phyloP scores from a whole-genome alignment of 2,113 vertebrate genomes.

The Xyliphius kryptos region DNA sequence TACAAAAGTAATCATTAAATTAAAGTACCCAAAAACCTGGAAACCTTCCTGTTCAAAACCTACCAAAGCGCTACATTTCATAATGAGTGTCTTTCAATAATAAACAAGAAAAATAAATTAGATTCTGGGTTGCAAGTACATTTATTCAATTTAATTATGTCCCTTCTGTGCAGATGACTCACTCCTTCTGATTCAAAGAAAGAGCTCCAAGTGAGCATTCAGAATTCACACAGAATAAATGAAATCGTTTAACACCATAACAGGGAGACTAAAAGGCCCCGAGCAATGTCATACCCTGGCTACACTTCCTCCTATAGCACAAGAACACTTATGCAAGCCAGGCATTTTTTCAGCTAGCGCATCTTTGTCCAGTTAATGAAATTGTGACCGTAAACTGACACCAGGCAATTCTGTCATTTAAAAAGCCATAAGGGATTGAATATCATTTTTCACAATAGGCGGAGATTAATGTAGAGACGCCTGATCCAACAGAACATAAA shows the following conservation, averaged over 20 bases:
- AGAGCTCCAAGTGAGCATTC: conserved; percentile 61
- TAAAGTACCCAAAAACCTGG: conserved; percentile 61
- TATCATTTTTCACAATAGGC: no score
- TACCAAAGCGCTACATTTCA: conserved; percentile 69
- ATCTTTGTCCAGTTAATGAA: conserved; percentile 24
- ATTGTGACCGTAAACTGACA: conserved; percentile 27
- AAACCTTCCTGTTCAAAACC: conserved; percentile 69
- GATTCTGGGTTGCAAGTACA: conserved; percentile 63
- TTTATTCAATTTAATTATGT: conserved; percentile 48
- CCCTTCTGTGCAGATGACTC: conserved; percentile 66
- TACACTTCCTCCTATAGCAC: conserved; percentile 27
- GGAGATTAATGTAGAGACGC: no score
- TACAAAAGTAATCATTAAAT: conserved; percentile 68
- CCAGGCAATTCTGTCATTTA: conserved; percentile 12
- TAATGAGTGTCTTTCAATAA: conserved; percentile 77
- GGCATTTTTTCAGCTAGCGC: conserved; percentile 1
- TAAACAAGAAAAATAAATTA: conserved; percentile 83
- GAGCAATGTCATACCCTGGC: conserved; percentile 66
- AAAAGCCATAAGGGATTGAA: no score
- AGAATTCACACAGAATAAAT: conserved; percentile 73
- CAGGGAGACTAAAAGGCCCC: conserved; percentile 59
- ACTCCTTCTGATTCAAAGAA: conserved; percentile 73
- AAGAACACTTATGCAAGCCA: conserved; percentile 22
- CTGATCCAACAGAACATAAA: no score
- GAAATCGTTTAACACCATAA: conserved; percentile 78